Evolutionary conservation across 2,113 vertebrate species (phyloP).

Genomic region (Nestor notabilis): DNA sequence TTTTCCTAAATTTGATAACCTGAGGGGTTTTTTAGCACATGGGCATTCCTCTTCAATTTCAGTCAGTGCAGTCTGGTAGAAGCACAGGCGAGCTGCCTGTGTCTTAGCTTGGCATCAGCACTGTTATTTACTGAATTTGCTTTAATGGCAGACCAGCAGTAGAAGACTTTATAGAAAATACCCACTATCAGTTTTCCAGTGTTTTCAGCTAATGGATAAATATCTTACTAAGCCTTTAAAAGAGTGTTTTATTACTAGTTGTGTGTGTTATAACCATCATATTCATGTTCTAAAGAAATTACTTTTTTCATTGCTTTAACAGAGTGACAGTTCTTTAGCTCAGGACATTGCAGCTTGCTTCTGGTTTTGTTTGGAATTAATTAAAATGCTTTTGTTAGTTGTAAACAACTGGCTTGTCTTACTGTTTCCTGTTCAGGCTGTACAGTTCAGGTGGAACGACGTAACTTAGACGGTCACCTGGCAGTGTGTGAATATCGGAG

Average conservation of each 20-base stretch:
- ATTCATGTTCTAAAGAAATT: not conserved
- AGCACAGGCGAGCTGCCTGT: not conserved
- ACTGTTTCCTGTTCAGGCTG: conserved; percentile 71
- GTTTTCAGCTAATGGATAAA: not conserved
- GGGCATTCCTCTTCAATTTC: not conserved
- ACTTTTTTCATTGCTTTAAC: not conserved
- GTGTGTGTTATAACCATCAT: accelerated
- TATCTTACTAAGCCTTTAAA: not conserved
- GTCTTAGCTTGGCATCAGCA: not conserved
- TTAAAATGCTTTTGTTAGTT: not conserved
- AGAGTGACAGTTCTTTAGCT: not conserved
- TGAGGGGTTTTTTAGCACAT: not conserved
- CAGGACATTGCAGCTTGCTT: not conserved
- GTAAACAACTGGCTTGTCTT: not conserved
- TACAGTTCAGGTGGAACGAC: conserved; percentile 78
- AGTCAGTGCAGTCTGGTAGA: not conserved
- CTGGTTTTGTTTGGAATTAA: not conserved
- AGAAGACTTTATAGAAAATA: not conserved
- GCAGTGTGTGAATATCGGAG: conserved; percentile 82
- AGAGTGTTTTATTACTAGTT: not conserved
- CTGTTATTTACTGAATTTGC: not conserved
- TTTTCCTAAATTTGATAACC: not conserved
- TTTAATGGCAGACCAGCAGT: not conserved
- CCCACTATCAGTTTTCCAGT: not conserved
- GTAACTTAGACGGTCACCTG: conserved; percentile 80